Evolutionary conservation across 2,113 vertebrate genomes (phyloP).

Genomic region (Tiliqua scincoides): DNA sequence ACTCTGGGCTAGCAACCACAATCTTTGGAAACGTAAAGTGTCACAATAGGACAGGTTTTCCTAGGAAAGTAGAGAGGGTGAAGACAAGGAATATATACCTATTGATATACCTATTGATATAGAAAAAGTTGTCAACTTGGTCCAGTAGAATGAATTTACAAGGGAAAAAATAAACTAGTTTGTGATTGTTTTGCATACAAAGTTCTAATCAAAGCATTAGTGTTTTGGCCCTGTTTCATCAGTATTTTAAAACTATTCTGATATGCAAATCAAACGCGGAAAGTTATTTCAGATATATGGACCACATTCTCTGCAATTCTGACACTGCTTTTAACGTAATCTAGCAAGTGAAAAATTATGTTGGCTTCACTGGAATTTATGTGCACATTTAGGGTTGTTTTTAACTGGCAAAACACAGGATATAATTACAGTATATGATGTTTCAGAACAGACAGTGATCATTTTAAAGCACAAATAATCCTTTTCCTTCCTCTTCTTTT

Average conservation of each 20-base stretch:
- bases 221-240: neutral
- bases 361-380: neutral
- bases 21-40: neutral
- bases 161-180: no score
- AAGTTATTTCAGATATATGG: neutral
- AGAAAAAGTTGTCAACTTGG: no score
- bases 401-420: neutral
- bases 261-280: neutral
- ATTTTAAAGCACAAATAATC: slow-evolving; percentile 1
- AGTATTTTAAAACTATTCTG: neutral
- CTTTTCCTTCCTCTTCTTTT: neutral
- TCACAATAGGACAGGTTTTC: neutral
- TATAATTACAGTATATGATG: slow-evolving; percentile 24
- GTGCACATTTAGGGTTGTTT: neutral
- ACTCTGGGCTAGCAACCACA: neutral
- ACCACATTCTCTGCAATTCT: neutral
- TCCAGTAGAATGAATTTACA: no score
- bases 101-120: no score
- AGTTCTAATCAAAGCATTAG: neutral
- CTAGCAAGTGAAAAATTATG: neutral
- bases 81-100: no score
- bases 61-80: neutral
- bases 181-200: neutral
- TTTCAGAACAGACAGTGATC: slow-evolving; percentile 3
- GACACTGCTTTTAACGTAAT: neutral